phyloP scores from a whole-genome alignment of 2,888 invertebrate genomes.

The Xylota segnis region DNA sequence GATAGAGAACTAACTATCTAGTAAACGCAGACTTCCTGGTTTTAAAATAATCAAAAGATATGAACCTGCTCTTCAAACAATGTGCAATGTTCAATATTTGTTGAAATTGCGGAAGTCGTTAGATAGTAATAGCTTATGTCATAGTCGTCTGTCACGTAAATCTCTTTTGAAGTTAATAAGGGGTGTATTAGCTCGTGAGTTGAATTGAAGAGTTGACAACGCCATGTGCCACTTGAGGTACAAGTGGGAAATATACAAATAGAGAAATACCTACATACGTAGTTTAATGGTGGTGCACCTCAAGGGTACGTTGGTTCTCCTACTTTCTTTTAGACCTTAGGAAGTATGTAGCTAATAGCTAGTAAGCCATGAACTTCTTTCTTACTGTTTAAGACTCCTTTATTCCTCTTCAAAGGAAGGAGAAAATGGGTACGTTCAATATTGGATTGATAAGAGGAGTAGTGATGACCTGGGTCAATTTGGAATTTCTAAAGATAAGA shows the following conservation, averaged over 20 bases:
- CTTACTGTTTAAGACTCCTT: too few species aligned
- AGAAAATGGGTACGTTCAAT: too few species aligned
- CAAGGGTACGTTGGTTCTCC: too few species aligned
- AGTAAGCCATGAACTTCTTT: too few species aligned
- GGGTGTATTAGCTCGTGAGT: not conserved
- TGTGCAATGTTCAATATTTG: constrained; percentile 31
- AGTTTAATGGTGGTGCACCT: too few species aligned
- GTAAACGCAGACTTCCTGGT: constrained; percentile 58
- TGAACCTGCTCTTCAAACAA: constrained; percentile 19
- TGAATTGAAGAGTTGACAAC: constrained; percentile 2
- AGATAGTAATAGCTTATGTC: constrained; percentile 31
- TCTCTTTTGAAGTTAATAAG: constrained; percentile 16
- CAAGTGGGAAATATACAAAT: constrained; percentile 38
- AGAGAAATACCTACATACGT: not conserved
- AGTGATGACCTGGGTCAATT: too few species aligned
- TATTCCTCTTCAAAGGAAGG: too few species aligned
- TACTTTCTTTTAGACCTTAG: too few species aligned
- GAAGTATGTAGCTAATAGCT: too few species aligned
- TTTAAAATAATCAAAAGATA: constrained; percentile 30
- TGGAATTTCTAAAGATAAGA: too few species aligned
- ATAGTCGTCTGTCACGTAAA: not conserved
- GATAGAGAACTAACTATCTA: constrained; percentile 28
- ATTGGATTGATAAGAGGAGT: too few species aligned
- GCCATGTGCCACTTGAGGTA: constrained; percentile 18
- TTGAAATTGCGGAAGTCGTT: constrained; percentile 61